These are phyloP conservation scores for Drosophila nikananu DNA, from an alignment of 1,140 invertebrate genomes.

Conservation along the genomic window DNA sequence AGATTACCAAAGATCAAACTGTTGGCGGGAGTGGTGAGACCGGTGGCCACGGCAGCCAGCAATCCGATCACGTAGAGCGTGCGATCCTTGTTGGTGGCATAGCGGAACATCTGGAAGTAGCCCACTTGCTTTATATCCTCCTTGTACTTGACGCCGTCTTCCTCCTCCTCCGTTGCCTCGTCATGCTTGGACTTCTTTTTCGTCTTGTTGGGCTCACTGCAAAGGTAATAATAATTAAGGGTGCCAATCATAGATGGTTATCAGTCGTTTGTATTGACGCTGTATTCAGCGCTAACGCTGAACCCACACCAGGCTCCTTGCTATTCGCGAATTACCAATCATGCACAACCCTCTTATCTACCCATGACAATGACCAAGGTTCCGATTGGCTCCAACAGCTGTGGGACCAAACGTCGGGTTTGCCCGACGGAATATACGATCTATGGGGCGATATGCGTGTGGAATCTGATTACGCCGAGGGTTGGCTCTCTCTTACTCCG, in stretches of 20 bases:
- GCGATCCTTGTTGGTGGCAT: constrained; percentile 86
- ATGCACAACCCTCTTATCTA: constrained; percentile 18
- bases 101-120: constrained; percentile 72
- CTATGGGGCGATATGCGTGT: constrained; percentile 1
- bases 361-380: constrained; percentile 17
- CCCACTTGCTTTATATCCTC: constrained; percentile 64
- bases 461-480: background rate
- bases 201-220: constrained; percentile 64
- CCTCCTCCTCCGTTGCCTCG: constrained; percentile 12
- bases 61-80: constrained; percentile 87
- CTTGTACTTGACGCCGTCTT: constrained; percentile 47
- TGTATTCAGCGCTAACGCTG: constrained; percentile 26
- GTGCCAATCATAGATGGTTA: constrained; percentile 22
- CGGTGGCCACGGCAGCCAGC: constrained; percentile 87
- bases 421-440: constrained; percentile 9
- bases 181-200: constrained; percentile 69
- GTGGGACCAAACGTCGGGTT: constrained; percentile 3
- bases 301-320: background rate
- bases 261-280: constrained; percentile 28
- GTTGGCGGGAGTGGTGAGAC: constrained; percentile 88
- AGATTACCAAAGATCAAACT: constrained; percentile 90
- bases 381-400: constrained; percentile 8
- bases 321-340: constrained; percentile 3
- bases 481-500: background rate
- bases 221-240: constrained; percentile 39